Evolutionary conservation across 2,888 invertebrate genomes (phyloP), one percentile per base, ranked within the genome.

Genomic region (Byasa hedistus): DNA sequence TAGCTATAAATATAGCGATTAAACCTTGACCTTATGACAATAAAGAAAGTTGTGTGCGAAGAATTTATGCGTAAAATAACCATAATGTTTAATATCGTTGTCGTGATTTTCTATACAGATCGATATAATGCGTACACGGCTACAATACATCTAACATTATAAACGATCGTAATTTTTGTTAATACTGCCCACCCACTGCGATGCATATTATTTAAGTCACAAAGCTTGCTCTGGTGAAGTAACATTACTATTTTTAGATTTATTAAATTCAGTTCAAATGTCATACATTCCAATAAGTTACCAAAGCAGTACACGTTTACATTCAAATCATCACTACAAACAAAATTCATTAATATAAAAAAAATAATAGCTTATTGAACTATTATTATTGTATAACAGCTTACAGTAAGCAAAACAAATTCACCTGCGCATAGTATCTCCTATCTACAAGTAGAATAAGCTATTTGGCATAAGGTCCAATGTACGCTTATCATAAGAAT

Each of bases 241-340:
- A 80, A 79, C 79, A 82, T 79, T 80, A 77, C 79, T 78, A 79
- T 75, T 76, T 71, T 75, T 69, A 72, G 74, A 79, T 79, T 81
- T 79, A 78, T 79, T 75, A 69, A 66, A 71, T 60, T 64, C 71
- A 69, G 70, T 72, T 76, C 70, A 75, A 79, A 79, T 79, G 77
- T 73, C 78, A 76, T 67, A 71, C 36, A 51, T 27, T 51, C 17
- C 27, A 12, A n/a, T 52, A 19, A 10, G 55, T 55, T 60, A 27
- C 52, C n/a, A 32, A 32, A 52, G 51, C 27, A 48, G 12, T 48
- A n/a, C 48, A 27, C 8, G 19, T 48, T 48, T 48, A 5, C 4
- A 48, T 48, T 48, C 48, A 48, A 48, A 48, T 3, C 48, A 7
- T 48, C 7, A 5, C 19, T n/a, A 0, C 48, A 19, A 48, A 48